Percentiles rank a stretch among this genome's conserved stretches.
phyloP scores from a whole-genome alignment of 2,113 vertebrate genomes.

The Bolborhynchus lineola region DNA sequence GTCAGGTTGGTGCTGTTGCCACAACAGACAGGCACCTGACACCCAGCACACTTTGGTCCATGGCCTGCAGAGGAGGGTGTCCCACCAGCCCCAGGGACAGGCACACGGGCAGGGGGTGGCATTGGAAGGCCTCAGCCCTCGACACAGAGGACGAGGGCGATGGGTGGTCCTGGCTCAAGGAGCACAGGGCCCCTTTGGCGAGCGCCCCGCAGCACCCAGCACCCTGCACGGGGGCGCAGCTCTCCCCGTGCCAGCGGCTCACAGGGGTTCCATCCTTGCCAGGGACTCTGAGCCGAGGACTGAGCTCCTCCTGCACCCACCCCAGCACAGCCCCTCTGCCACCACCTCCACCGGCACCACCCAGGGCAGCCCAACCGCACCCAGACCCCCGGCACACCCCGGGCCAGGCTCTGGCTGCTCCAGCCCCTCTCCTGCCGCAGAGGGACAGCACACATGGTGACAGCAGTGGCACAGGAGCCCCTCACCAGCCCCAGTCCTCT shows the following conservation, averaged over 20 bases:
- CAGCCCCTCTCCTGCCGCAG: not conserved
- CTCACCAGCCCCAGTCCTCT: not conserved
- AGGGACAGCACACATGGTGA: not conserved
- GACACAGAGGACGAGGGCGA: fast-evolving
- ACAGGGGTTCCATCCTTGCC: not conserved
- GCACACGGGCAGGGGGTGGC: not conserved
- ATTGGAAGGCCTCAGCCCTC: not conserved
- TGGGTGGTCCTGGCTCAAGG: not conserved
- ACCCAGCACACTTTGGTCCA: fast-evolving
- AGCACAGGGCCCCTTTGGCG: fast-evolving
- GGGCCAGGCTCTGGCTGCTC: not conserved
- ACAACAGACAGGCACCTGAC: fast-evolving
- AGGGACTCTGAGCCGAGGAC: not conserved
- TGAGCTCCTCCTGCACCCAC: not conserved
- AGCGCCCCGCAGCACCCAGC: not conserved
- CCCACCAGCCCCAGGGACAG: not conserved
- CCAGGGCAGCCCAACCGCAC: too few species aligned
- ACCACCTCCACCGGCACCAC: not conserved
- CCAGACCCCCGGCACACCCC: not conserved
- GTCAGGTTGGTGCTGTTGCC: too few species aligned
- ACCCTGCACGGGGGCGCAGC: not conserved
- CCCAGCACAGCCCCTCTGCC: not conserved
- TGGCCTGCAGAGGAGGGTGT: not conserved
- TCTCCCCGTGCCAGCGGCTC: fast-evolving
- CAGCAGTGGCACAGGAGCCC: not conserved